These are phyloP conservation scores for Gymnothorax reevesii DNA, from an alignment of 2,797 vertebrate genomes.

Conservation along the genomic window DNA sequence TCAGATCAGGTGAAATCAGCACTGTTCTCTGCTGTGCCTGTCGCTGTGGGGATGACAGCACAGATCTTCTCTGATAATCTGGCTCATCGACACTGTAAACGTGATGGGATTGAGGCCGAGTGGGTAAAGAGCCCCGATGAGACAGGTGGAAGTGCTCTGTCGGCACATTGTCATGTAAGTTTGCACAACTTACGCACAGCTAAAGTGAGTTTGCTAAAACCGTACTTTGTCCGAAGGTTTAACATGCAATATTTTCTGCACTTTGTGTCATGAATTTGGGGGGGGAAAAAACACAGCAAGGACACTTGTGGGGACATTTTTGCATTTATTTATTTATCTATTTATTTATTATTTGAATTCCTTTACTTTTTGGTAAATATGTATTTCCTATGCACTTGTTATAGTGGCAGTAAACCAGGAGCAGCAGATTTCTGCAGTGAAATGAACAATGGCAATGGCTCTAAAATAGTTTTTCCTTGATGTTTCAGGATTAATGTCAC, in stretches of 20 bases:
- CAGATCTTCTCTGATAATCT: not conserved
- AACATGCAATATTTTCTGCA: not conserved
- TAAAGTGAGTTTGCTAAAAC: not conserved
- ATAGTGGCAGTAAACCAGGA: not conserved
- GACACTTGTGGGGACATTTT: not conserved
- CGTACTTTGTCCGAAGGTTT: not conserved
- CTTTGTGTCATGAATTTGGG: not conserved
- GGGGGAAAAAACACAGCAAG: not conserved
- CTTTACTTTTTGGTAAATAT: not conserved
- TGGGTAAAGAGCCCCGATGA: not conserved
- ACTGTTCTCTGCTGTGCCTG: not conserved
- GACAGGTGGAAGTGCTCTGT: not conserved
- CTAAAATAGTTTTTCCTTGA: not conserved
- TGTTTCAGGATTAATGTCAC: not conserved
- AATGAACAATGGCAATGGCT: slow-evolving; percentile 5
- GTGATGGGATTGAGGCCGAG: not conserved
- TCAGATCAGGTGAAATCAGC: not conserved
- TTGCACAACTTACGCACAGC: not conserved
- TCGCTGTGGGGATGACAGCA: not conserved
- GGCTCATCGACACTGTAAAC: not conserved
- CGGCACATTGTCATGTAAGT: not conserved
- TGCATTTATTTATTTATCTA: too few species aligned
- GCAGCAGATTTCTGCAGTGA: not conserved
- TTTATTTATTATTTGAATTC: too few species aligned
- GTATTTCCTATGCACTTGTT: slow-evolving; percentile 11